Conservation (phyloP, 2,888 invertebrate genomes). For the Chironomus tentans region DNA sequence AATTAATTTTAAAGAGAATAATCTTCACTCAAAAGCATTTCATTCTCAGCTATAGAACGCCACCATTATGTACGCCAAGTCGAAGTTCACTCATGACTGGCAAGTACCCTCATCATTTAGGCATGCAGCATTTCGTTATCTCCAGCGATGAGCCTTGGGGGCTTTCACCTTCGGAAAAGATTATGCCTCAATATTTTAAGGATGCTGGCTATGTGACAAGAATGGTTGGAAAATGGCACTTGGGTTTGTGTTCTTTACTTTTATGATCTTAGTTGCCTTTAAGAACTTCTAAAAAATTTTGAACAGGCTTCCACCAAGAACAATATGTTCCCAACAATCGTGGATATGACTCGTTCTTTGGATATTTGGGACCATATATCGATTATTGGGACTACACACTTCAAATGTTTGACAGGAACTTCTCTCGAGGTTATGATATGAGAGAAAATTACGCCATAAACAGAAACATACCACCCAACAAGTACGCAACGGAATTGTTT, state of each 20-base stretch:
- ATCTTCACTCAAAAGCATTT: too few species aligned
- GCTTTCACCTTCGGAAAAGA: slow-evolving; percentile 55
- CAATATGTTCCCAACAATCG: slow-evolving; percentile 36
- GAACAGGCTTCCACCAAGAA: too few species aligned
- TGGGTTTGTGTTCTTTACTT: slow-evolving; percentile 72
- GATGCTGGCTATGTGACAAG: slow-evolving; percentile 72
- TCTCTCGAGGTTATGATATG: slow-evolving; percentile 44
- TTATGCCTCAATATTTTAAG: slow-evolving; percentile 58
- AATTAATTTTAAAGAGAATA: too few species aligned
- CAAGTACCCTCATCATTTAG: slow-evolving; percentile 60
- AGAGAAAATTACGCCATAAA: slow-evolving; percentile 46
- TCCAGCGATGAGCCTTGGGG: slow-evolving; percentile 60
- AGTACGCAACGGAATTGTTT: slow-evolving; percentile 64
- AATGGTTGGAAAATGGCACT: slow-evolving; percentile 85
- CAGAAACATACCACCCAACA: slow-evolving; percentile 42
- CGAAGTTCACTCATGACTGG: slow-evolving; percentile 75
- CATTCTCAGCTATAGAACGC: slow-evolving; percentile 32
- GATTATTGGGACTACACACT: slow-evolving; percentile 66
- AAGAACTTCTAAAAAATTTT: too few species aligned
- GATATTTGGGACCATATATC: slow-evolving; percentile 73
- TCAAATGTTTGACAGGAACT: slow-evolving; percentile 38
- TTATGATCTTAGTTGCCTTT: too few species aligned
- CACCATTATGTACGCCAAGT: slow-evolving; percentile 78
- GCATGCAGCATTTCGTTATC: slow-evolving; percentile 58
- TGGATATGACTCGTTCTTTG: slow-evolving; percentile 74